Evolutionary conservation across 2,888 invertebrate genomes (phyloP), one percentile per base, ranked within the genome.

Genomic region (Pseudolycoriella hygida): DNA sequence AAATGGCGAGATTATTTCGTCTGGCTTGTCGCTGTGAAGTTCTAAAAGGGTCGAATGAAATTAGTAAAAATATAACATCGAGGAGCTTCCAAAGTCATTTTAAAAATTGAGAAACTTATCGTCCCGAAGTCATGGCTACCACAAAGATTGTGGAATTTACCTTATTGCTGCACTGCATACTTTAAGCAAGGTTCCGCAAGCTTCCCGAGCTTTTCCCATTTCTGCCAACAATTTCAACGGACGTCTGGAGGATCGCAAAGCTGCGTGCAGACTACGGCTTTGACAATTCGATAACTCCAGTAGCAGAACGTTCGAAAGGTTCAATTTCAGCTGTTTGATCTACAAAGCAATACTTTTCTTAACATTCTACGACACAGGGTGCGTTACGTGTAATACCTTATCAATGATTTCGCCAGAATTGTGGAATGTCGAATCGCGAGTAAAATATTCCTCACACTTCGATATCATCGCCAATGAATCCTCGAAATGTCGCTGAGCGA

Each of bases 401-500:
- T 49, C 50, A 14, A 55, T 55, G 25, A 65, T 59, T 40, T 57
- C 57, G 1, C 52, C 51, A 1, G 56, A 57, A 39, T 58, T 57
- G 32, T 57, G 45, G 48, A 61, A 64, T 17, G 54, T 56, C 1
- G 52, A 55, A 31, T 59, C 57, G 2, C 57, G 51, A 44, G 61
- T 50, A 19, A 78, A 59, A 55, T 72, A 76, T 5, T 70, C 67
- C 49, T 72, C 71, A 0, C 74, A 70, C 55, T 76, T 78, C 52
- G 83, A 80, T 52, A 94, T 75, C 12, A 92, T 68, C 50, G 77
- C 74, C 51, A 89, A 81, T 1, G 93, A 92, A 57, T 87, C 88
- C 61, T 93, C 89, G 59, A 96, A 96, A 64, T 94, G 89, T 54
- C 96, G 75, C 64, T 96, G 92, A 1, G 94, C 96, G 52, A 96